phyloP scores from a whole-genome alignment of 2,888 invertebrate genomes.

The Rugalucina vietnamica region DNA sequence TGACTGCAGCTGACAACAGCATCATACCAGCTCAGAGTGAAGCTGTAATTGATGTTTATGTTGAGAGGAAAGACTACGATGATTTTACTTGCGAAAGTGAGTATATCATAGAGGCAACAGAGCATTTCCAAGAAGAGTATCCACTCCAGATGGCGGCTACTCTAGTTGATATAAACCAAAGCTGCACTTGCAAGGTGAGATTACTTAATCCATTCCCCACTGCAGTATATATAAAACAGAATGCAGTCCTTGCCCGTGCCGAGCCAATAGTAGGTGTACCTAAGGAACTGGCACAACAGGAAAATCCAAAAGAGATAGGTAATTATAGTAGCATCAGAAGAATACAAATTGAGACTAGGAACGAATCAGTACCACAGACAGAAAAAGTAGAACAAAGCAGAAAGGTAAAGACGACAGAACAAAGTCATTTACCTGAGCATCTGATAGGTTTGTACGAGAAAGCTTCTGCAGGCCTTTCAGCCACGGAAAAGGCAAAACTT shows the following conservation, averaged over 20 bases:
- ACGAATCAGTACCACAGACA: not conserved
- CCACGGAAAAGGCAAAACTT: slow-evolving; percentile 4
- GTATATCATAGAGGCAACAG: slow-evolving; percentile 22
- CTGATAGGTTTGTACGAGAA: slow-evolving; percentile 18
- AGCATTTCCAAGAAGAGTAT: slow-evolving; percentile 17
- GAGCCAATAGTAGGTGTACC: slow-evolving; percentile 14
- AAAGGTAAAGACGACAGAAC: not conserved
- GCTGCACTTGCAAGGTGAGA: slow-evolving; percentile 11
- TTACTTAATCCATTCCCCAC: slow-evolving; percentile 5
- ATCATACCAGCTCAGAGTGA: slow-evolving; percentile 11
- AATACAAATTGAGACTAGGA: not conserved
- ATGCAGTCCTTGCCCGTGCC: slow-evolving; percentile 7
- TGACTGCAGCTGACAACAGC: not conserved
- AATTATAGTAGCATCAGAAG: not conserved
- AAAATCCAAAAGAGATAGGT: not conserved
- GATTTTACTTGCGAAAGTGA: not conserved
- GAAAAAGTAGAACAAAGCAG: not conserved
- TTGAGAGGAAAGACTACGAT: slow-evolving; percentile 30
- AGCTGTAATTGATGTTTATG: slow-evolving; percentile 20
- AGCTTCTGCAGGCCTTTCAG: not conserved
- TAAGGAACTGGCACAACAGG: not conserved
- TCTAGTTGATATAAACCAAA: slow-evolving; percentile 17
- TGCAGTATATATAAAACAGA: not conserved
- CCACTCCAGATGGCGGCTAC: slow-evolving; percentile 14
- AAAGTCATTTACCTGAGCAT: slow-evolving; percentile 22